Evolutionary conservation across 2,113 vertebrate genomes (phyloP), one percentile per base, ranked within the genome.

Genomic region (Oncorhynchus gorbuscha): DNA sequence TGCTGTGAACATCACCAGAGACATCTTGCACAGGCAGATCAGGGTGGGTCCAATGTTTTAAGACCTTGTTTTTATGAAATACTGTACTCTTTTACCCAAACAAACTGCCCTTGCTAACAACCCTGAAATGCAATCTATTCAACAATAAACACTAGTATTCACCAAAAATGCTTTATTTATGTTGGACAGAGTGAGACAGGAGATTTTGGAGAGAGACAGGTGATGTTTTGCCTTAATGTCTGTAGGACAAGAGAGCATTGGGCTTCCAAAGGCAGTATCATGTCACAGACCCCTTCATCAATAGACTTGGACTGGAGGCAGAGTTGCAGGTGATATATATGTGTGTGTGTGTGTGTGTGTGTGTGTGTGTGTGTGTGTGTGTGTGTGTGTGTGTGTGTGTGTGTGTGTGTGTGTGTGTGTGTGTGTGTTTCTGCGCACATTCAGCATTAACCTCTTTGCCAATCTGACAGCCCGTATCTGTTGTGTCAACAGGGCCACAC

Each of bases 201-300:
- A 20, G 32, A 64, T 28, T 39, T 22, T 9, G 16, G 16, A 5
- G 8, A 9, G 13, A 16, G 65, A 30, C 20, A n/a, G 5, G 2
- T 28, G 39, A 66, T 16, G 5, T 28, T n/a, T 35, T 77, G 45
- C 14, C 22, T 83, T 84, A 45, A 7, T 81, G 39, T 80, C 49
- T 78, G 32, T 80, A 99, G 98, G 98, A 99, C 79, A 95, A 95
- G 68, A 93, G 92, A 83, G 94, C 94, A 0, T 83, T 97, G 82
- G 92, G 95, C 81, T 99, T 99, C 20, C 96, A 99, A 79, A 94
- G 96, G 70, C 91, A 89, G 74, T 95, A 98, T 75, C 98, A 99
- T 77, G 97, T 99, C 89, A 98, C 96, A 0, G 97, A 99, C 65
- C 96, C 97, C 0, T 96, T 99, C 87, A 99, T 99, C 82, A 96